Evolutionary conservation across 2,888 invertebrate genomes (phyloP), one percentile per base, ranked within the genome.

Genomic region (Chromoteleia sp.): DNA sequence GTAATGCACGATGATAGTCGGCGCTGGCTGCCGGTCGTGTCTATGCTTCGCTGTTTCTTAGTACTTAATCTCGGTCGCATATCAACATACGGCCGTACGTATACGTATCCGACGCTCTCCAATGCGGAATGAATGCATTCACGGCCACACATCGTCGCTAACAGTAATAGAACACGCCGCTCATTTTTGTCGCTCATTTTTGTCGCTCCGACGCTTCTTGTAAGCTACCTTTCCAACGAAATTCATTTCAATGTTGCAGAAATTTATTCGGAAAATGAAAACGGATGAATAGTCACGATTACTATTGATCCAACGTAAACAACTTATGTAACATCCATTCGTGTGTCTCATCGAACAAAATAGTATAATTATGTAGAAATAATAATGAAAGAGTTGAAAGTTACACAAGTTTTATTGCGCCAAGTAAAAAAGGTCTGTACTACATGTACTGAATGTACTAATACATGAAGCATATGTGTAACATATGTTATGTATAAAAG

Each of bases 51-150:
- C 70, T 83, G 85, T 87, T 88, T 87, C 88, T 87, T 84, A 85
- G 88, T 87, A 87, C 88, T 88, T 88, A 88, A 89, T 88, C 88
- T 88, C 84, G 82, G 36, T 71, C 79, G 83, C 84, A 80, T 87
- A 89, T 88, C 88, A 84, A 84, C 82, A 56, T 65, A 71, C 75
- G 48, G 45, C 45, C 21, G 54, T 50, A 61, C 33, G 52, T 73
- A 71, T 79, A 50, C 41, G 65, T 71, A 58, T 25, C 30, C 58
- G 29, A 70, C 54, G 75, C 58, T 61, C 50, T 50, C 21, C 21
- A 56, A 75, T 58, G 15, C n/a, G 76, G 68, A 81, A 63, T 77
- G 65, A 75, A 67, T 81, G 71, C 67, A 75, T 75, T 75, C 65
- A 71, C 65, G 75, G 74, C 70, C 52, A 59, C 77, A 63, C 61